phyloP scores from a whole-genome alignment of 2,113 vertebrate genomes.

The Phaetusa simplex region DNA sequence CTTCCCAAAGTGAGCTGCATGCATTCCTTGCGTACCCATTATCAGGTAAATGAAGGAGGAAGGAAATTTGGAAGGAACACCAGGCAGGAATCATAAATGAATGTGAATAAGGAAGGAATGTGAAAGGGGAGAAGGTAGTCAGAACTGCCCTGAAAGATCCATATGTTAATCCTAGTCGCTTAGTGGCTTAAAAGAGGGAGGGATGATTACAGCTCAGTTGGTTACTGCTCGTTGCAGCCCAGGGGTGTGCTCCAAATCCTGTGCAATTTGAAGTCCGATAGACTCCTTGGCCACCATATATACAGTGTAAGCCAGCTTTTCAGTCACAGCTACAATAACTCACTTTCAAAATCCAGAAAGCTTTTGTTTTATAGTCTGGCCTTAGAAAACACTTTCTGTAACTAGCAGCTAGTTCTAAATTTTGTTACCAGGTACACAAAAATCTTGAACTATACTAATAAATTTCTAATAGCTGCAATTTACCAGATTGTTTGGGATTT shows the following conservation, averaged over 20 bases:
- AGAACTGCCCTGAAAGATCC: not conserved
- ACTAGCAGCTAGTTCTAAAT: not conserved
- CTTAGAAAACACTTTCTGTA: not conserved
- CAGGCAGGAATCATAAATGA: not conserved
- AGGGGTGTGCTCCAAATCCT: not conserved
- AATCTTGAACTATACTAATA: not conserved
- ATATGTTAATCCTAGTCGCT: not conserved
- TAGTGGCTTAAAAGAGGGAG: not conserved
- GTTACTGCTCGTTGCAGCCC: not conserved
- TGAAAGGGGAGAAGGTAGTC: not conserved
- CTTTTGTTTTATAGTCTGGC: not conserved
- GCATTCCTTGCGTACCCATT: not conserved
- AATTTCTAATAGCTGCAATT: not conserved
- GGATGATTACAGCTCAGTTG: not conserved
- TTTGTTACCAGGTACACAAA: not conserved
- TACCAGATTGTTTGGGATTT: not conserved
- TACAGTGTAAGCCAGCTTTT: not conserved
- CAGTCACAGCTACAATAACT: not conserved
- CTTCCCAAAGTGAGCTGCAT: not conserved
- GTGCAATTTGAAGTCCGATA: not conserved
- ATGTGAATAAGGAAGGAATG: not conserved
- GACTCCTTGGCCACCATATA: not conserved
- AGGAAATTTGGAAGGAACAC: not conserved
- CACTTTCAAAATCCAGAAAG: not conserved
- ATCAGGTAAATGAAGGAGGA: not conserved